Evolutionary conservation across 2,113 vertebrate genomes (phyloP).

Genomic region (Dascyllus trimaculatus): DNA sequence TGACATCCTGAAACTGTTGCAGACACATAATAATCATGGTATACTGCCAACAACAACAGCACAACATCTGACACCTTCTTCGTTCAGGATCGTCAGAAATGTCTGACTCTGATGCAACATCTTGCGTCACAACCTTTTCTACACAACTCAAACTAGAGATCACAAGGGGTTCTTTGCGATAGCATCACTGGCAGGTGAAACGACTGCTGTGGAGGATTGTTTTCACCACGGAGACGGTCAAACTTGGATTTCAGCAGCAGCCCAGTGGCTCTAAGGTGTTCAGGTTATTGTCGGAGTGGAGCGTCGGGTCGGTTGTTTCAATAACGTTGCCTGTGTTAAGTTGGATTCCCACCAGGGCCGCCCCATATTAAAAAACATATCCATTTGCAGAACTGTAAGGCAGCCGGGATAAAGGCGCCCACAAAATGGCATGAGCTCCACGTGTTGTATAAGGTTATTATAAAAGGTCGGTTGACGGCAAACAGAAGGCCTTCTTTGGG

Average conservation of each 20-base stretch:
- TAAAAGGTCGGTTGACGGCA: conserved; percentile 19
- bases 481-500: conserved; percentile 32
- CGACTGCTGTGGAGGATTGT: not conserved
- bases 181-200: conserved; percentile 7
- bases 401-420: conserved; percentile 12
- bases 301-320: conserved; percentile 8
- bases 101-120: not conserved
- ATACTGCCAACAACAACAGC: too few relatives aligned
- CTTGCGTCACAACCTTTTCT: not conserved
- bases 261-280: conserved; percentile 24
- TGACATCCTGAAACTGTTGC: too few relatives aligned
- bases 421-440: not conserved
- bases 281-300: not conserved
- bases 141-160: conserved; percentile 5
- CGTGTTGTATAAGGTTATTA: conserved; percentile 37
- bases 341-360: conserved; percentile 10
- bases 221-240: conserved; percentile 41
- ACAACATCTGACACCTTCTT: not conserved
- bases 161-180: not conserved
- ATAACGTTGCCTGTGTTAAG: conserved; percentile 34
- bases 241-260: conserved; percentile 8
- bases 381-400: conserved; percentile 1
- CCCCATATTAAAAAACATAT: conserved; percentile 19
- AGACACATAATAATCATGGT: too few relatives aligned
- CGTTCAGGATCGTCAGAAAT: not conserved